Evolutionary conservation across 2,113 vertebrate species (phyloP).

Genomic region (Sialia sialis): DNA sequence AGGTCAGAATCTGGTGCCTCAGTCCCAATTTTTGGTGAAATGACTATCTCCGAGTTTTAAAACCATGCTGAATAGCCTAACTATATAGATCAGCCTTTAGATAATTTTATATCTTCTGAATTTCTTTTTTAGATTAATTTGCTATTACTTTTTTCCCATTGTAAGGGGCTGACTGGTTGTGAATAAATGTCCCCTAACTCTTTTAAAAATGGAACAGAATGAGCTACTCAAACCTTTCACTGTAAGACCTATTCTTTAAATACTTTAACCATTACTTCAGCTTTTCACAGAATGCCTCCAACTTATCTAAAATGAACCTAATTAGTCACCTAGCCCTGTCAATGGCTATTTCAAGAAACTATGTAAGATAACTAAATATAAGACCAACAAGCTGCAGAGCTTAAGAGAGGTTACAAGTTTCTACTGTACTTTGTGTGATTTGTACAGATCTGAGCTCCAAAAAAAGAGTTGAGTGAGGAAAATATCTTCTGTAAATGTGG

Average conservation of each 20-base stretch:
- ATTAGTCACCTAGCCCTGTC: neutral
- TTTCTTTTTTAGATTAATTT: neutral
- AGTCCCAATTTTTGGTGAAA: neutral
- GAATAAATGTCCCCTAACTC: neutral
- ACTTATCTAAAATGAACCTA: conserved; percentile 1
- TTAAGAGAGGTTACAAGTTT: neutral
- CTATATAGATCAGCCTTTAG: neutral
- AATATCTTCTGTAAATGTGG: neutral
- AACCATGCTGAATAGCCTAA: neutral
- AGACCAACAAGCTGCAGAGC: neutral
- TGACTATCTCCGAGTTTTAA: neutral
- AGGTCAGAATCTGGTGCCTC: neutral
- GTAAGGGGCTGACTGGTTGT: neutral
- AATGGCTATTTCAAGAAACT: neutral
- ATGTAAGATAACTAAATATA: neutral
- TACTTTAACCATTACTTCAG: neutral
- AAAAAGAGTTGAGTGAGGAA: neutral
- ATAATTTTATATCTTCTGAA: neutral
- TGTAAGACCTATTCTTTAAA: neutral
- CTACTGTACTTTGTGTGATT: neutral
- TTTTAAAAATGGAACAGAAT: neutral
- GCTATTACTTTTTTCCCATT: neutral
- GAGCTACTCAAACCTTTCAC: neutral
- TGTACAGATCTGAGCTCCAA: neutral
- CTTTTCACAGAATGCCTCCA: neutral